phyloP scores from a whole-genome alignment of 2,797 vertebrate species.

The Siniperca scherzeri region DNA sequence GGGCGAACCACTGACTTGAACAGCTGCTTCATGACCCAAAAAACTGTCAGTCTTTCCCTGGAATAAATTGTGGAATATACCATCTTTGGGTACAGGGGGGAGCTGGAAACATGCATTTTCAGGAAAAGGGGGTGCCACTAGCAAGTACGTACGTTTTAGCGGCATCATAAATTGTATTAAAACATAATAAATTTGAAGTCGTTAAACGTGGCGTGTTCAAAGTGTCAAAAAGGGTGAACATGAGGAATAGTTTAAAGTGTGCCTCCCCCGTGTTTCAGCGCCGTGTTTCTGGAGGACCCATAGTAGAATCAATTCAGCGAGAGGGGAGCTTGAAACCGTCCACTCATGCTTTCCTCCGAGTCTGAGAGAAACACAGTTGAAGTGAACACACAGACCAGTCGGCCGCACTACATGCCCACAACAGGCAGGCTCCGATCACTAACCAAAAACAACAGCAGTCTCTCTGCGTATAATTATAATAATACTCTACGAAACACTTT shows the following conservation, averaged over 20 bases:
- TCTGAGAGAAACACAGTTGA: slow-evolving; percentile 84
- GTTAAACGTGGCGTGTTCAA: accelerated
- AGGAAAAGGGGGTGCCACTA: background rate
- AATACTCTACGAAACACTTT: background rate
- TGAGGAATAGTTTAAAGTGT: accelerated
- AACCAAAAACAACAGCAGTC: slow-evolving; percentile 55
- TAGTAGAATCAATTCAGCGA: slow-evolving; percentile 92
- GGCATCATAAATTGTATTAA: accelerated
- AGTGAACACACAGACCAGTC: slow-evolving; percentile 80
- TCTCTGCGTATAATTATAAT: slow-evolving; percentile 27
- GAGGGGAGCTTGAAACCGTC: slow-evolving; percentile 90
- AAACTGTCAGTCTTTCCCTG: slow-evolving; percentile 95
- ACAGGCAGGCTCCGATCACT: slow-evolving; percentile 66
- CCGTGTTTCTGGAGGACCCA: slow-evolving; percentile 84
- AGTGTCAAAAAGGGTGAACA: accelerated
- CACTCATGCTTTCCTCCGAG: slow-evolving; percentile 82
- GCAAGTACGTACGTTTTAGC: accelerated
- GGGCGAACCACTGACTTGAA: slow-evolving; percentile 86
- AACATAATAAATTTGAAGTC: accelerated
- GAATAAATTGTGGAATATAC: slow-evolving; percentile 93
- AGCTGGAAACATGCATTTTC: slow-evolving; percentile 35
- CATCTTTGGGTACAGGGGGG: slow-evolving; percentile 79
- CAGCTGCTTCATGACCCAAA: slow-evolving; percentile 95
- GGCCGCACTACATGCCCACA: slow-evolving; percentile 77
- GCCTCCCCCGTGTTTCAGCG: slow-evolving; percentile 64